Conservation (phyloP, 1,140 invertebrate species). For the Babylonia areolata region DNA sequence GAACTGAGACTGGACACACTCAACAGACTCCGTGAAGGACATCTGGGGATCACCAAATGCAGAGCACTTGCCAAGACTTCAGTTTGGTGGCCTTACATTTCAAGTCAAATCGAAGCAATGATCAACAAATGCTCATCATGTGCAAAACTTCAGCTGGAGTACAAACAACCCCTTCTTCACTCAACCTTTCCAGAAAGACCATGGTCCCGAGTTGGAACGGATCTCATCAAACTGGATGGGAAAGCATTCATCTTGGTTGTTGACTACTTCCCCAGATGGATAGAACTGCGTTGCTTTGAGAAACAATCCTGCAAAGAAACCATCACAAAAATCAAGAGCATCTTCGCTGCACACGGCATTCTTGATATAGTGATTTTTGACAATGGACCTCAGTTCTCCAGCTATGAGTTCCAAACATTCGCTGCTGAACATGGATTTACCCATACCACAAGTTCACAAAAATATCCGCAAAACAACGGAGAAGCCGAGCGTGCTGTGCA, state of each 20-base stretch:
- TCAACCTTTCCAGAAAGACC: conserved; percentile 40
- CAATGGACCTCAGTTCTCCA: conserved; percentile 45
- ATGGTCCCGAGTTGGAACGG: conserved; percentile 40
- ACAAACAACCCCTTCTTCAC: conserved; percentile 39
- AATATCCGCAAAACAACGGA: conserved; percentile 53
- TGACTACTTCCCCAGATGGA: conserved; percentile 51
- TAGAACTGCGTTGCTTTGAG: conserved; percentile 26
- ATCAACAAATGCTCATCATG: conserved; percentile 41
- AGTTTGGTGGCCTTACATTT: conserved; percentile 38
- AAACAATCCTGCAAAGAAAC: neutral
- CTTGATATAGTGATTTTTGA: conserved; percentile 48
- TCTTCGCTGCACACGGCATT: conserved; percentile 46
- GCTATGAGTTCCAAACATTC: conserved; percentile 35
- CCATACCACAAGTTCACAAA: conserved; percentile 49
- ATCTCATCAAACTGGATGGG: conserved; percentile 36
- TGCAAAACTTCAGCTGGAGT: conserved; percentile 24
- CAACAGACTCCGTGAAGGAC: conserved; percentile 38
- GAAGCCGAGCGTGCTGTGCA: conserved; percentile 49
- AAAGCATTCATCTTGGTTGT: conserved; percentile 45
- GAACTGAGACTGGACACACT: conserved; percentile 33
- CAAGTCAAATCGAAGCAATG: conserved; percentile 22
- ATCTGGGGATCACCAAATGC: conserved; percentile 41
- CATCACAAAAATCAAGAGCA: conserved; percentile 36
- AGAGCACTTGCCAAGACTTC: neutral
- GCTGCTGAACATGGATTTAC: conserved; percentile 46